Percentiles rank a stretch among this genome's conserved stretches.
Conservation (phyloP, 1,140 invertebrate genomes). For the Zelostemma sp. region DNA sequence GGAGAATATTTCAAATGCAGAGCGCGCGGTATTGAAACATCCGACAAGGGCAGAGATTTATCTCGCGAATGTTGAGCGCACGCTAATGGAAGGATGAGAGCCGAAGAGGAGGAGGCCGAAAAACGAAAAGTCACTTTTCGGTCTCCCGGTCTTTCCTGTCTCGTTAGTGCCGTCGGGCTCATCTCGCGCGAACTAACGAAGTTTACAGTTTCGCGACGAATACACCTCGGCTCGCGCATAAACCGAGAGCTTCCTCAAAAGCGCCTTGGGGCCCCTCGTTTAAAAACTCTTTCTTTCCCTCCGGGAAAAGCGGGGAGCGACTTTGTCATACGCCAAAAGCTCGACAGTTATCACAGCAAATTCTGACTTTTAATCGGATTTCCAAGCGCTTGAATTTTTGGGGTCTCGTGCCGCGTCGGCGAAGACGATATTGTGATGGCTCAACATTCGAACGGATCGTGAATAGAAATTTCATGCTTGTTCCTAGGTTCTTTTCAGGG, state of each 20-base stretch:
- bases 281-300: background rate
- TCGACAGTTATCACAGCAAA: background rate
- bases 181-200: slow-evolving; percentile 43
- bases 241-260: slow-evolving; percentile 16
- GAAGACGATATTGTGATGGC: background rate
- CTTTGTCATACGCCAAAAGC: background rate
- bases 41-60: no score
- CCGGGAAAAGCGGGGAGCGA: background rate
- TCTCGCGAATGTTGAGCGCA: no score
- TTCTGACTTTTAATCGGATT: background rate
- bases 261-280: background rate
- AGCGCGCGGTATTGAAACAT: no score
- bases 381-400: background rate
- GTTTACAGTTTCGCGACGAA: slow-evolving; percentile 47
- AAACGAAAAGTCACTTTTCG: no score
- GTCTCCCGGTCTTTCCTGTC: slow-evolving; percentile 41
- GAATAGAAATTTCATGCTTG: slow-evolving; percentile 1
- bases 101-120: slow-evolving; percentile 21
- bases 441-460: background rate
- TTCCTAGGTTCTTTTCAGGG: background rate
- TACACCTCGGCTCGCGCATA: slow-evolving; percentile 35
- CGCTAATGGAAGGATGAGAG: slow-evolving; percentile 21
- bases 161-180: slow-evolving; percentile 43
- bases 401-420: no score
- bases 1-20: no score